phyloP scores from a whole-genome alignment of 1,140 invertebrate genomes.

The Agrypnia vestita region DNA sequence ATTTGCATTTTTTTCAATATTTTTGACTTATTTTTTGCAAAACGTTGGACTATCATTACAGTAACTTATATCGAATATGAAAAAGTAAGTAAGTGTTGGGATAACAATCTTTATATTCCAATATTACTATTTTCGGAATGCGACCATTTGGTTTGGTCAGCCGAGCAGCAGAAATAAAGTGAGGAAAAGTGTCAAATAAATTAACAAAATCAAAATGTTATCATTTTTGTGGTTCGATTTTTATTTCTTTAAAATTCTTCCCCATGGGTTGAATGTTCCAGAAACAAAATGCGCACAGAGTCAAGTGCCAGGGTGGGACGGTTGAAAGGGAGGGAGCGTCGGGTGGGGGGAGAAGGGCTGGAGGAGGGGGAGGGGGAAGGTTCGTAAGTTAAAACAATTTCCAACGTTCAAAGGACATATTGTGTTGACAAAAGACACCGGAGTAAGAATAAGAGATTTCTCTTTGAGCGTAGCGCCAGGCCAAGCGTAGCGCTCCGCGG shows the following conservation, averaged over 20 bases:
- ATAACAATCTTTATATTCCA: no score
- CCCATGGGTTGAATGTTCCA: slow-evolving; percentile 8
- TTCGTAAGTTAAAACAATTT: slow-evolving; percentile 61
- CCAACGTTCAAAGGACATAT: slow-evolving; percentile 61
- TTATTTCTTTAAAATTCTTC: neutral
- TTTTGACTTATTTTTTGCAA: no score
- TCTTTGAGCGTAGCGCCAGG: slow-evolving; percentile 45
- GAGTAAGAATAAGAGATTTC: slow-evolving; percentile 55
- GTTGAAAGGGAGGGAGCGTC: neutral
- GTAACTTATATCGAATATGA: no score
- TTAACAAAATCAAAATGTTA: neutral
- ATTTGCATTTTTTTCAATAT: no score
- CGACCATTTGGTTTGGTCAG: neutral
- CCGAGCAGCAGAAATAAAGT: neutral
- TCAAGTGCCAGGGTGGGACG: neutral
- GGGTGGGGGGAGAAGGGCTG: neutral
- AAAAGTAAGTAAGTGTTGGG: no score
- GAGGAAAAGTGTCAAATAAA: neutral
- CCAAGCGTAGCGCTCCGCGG: slow-evolving; percentile 12
- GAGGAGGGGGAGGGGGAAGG: neutral
- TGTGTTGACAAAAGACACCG: slow-evolving; percentile 61
- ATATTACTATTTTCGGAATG: no score
- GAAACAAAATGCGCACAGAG: slow-evolving; percentile 27
- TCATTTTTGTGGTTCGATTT: neutral
- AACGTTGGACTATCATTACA: no score